Evolutionary conservation across 1,140 invertebrate species (phyloP), one percentile per base, ranked within the genome.

Genomic region (Atopsyche davidsoni): DNA sequence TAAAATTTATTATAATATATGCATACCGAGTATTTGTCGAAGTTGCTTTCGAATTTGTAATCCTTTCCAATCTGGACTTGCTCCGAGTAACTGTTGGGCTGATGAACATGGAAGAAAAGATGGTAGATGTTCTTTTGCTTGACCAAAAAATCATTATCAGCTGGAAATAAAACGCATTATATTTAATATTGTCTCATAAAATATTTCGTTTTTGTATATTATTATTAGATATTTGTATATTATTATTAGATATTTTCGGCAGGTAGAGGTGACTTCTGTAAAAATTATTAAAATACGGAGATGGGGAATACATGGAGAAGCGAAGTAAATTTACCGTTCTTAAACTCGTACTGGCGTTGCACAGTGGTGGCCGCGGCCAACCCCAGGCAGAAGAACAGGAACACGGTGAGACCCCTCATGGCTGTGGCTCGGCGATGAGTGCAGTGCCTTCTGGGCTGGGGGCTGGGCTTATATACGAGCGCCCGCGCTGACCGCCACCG

Each of bases 91-190:
- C 69, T 59, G 31, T 63, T 68, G 1, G 63, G 63, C 53, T 72
- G 73, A 46, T 70, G 69, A 2, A 80, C 65, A 46, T 78, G 73
- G 13, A 75, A 60, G 14, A 78, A 62, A 7, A 82, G 69, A 32
- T 70, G 63, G 16, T 80, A 69, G 2, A 77, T 61, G 17, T 69
- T 64, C 44, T 68, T 71, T 64, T 81, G 78, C 51, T 75, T 79
- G 4, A 66, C 60, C 34, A 82, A 56, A 16, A 75, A 59, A 2
- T 65, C 64, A 46, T 74, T 71, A 51, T 75, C 66, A 31, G 68
- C 75, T 47, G 17, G n/a, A 21, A 36, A 35, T 41, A 41, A 4
- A 10, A 17, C n/a, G n/a, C n/a, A n/a, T n/a, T n/a, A n/a, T n/a
- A n/a, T n/a, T n/a, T n/a, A n/a, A n/a, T n/a, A n/a, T n/a, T n/a